A percentile compares a stretch with the other conserved stretches of the same genome.
These are phyloP conservation scores for Zygaena filipendulae DNA, from an alignment of 2,888 invertebrate species.

Conservation along the genomic window DNA sequence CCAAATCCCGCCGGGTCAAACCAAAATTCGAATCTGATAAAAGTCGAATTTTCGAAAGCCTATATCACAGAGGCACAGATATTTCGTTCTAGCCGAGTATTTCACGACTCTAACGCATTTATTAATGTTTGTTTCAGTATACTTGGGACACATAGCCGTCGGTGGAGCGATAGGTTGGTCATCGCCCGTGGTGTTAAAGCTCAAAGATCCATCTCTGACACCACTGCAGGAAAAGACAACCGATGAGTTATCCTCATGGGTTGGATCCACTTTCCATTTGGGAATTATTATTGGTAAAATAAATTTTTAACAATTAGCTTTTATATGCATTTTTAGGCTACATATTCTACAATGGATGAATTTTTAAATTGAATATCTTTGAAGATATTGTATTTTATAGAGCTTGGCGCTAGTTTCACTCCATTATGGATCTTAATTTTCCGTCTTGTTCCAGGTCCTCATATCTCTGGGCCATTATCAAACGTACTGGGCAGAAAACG, in stretches of 20 bases:
- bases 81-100: too few relatives aligned
- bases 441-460: conserved; percentile 23
- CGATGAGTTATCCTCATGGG: conserved; percentile 55
- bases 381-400: too few relatives aligned
- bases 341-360: too few relatives aligned
- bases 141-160: conserved; percentile 20
- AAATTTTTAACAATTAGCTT: too few relatives aligned
- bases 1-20: too few relatives aligned
- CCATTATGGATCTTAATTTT: neutral
- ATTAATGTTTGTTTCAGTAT: conserved; percentile 19
- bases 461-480: conserved; percentile 25
- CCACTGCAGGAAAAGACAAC: conserved; percentile 37
- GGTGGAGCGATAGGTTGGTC: conserved; percentile 71
- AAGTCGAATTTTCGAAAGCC: too few relatives aligned
- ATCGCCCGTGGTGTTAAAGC: conserved; percentile 55
- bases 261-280: conserved; percentile 60
- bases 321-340: too few relatives aligned
- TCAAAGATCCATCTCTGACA: conserved; percentile 37
- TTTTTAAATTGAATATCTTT: too few relatives aligned
- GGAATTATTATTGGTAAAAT: conserved; percentile 62
- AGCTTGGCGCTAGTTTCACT: too few relatives aligned
- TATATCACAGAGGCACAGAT: too few relatives aligned
- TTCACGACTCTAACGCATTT: too few relatives aligned
- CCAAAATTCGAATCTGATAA: too few relatives aligned
- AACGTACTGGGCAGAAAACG: conserved; percentile 27